Evolutionary conservation across 2,113 vertebrate species (phyloP), one percentile per base, ranked within the genome.

Genomic region (Lonchura striata): DNA sequence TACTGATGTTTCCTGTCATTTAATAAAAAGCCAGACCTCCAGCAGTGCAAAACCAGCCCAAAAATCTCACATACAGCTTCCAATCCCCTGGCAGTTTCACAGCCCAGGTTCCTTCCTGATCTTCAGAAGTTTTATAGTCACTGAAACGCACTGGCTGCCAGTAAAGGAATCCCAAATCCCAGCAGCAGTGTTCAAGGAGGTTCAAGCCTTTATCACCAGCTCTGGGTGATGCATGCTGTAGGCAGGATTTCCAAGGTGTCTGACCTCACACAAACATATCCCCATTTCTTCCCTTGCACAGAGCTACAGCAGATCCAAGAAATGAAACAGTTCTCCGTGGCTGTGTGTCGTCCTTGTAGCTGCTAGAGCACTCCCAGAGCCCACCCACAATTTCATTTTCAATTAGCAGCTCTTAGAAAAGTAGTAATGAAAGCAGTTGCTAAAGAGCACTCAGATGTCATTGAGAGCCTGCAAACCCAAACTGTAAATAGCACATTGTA

Each of bases 401-500:
- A 98, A 98, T 98, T 98, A 98, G 92, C 97, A 96, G 95, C 97
- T 98, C 97, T 96, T 96, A 70, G 91, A 97, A 97, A 97, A 97
- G 96, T 95, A 97, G 96, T 94, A 98, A 98, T 97, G 97, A 96
- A 98, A 98, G 97, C 97, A 98, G 97, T 97, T 97, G 98, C 98
- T 98, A 98, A 98, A 98, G 98, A 98, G 97, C 96, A 97, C 95
- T 97, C 96, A 88, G 97, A 98, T 98, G 97, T 98, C 97, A 98
- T 77, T 59, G 82, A 95, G 96, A 98, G 96, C 96, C 97, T 98
- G 97, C 93, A 98, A 98, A 98, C 96, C 97, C 97, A 98, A 98
- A 97, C 97, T 98, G 97, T 97, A 97, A 98, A 98, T 96, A 98
- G 97, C 98, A 97, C 97, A 96, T 98, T 98, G 97, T 96, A 98